Conservation (phyloP, 2,113 vertebrate species). For the Peromyscus maniculatus region DNA sequence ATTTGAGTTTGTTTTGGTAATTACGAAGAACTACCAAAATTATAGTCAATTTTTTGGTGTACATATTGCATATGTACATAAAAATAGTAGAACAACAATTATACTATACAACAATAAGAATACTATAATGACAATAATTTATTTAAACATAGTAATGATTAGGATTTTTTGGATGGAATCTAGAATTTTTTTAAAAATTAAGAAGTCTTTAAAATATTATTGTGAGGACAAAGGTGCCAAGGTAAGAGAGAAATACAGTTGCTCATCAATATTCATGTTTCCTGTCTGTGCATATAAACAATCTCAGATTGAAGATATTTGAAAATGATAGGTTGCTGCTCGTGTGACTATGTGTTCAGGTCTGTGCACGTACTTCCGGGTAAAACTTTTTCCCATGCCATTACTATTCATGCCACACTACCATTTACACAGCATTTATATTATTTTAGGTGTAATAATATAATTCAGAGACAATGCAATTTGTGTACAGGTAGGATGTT, state of each 20-base stretch:
- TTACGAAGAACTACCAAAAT: neutral
- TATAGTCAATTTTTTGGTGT: neutral
- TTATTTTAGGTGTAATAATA: neutral
- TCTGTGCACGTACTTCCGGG: neutral
- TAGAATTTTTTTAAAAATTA: neutral
- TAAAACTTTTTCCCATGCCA: neutral
- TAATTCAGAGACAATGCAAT: neutral
- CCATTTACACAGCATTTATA: neutral
- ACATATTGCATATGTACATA: neutral
- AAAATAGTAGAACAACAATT: neutral
- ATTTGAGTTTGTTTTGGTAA: conserved; percentile 8
- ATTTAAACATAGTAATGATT: neutral
- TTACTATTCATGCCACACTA: neutral
- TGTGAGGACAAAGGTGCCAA: neutral
- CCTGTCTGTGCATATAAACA: neutral
- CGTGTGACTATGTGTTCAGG: neutral
- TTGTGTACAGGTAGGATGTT: neutral
- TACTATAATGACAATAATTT: neutral
- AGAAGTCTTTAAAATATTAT: neutral
- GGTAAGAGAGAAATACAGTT: neutral
- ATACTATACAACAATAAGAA: neutral
- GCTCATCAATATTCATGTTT: neutral
- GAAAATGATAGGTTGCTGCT: neutral
- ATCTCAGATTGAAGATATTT: neutral
- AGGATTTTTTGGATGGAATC: neutral